Evolutionary conservation across 2,113 vertebrate genomes (phyloP).

Genomic region (Caretta caretta): DNA sequence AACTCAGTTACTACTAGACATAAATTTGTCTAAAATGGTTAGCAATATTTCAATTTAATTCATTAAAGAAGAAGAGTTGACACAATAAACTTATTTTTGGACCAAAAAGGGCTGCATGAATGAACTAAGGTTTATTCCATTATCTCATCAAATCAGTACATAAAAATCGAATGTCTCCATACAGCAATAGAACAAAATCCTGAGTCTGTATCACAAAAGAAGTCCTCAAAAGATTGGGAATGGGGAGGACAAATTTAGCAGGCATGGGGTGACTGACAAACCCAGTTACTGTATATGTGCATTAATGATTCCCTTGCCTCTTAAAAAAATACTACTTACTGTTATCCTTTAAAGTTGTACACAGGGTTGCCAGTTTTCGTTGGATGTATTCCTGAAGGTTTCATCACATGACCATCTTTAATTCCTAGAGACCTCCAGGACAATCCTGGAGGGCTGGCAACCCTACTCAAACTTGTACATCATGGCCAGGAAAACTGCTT

Average conservation of each 20-base stretch:
- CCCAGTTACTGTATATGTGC: background rate
- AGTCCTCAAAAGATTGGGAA: background rate
- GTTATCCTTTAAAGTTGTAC: constrained; percentile 7
- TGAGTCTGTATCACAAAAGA: constrained; percentile 25
- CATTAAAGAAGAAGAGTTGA: constrained; percentile 57
- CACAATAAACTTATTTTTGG: constrained; percentile 65
- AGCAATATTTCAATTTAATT: constrained; percentile 27
- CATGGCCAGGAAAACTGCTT: constrained; percentile 12
- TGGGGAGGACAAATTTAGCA: background rate
- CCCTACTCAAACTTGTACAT: accelerated
- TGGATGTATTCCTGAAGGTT: background rate
- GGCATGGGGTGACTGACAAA: background rate
- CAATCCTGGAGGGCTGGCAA: background rate
- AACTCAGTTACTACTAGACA: constrained; percentile 18
- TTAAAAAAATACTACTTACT: constrained; percentile 41
- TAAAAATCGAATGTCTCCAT: constrained; percentile 46
- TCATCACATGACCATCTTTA: background rate
- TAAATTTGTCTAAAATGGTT: background rate
- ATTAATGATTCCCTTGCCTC: background rate
- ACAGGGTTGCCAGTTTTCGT: background rate
- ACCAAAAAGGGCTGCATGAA: constrained; percentile 44
- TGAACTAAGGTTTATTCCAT: constrained; percentile 52
- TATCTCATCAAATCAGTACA: constrained; percentile 57
- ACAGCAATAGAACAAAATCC: constrained; percentile 11
- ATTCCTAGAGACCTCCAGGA: too few species aligned